Evolutionary conservation across 2,113 vertebrate genomes (phyloP).

Genomic region (Dicrurus megarhynchus): DNA sequence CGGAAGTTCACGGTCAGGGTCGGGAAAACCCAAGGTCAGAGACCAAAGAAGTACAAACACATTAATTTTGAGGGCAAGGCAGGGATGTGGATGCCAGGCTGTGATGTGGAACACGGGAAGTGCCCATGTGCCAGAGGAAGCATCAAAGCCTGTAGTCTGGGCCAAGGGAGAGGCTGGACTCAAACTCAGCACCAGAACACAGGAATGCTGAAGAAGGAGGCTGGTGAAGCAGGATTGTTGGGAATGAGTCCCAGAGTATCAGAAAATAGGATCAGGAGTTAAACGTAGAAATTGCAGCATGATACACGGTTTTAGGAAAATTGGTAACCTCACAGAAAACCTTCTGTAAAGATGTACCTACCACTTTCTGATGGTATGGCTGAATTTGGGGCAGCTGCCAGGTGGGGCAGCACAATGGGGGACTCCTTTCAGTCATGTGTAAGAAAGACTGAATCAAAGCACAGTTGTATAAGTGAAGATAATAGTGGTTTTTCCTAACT

Average conservation of each 20-base stretch:
- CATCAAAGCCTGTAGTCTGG: not conserved
- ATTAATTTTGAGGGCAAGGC: not conserved
- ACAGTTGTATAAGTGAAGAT: not conserved
- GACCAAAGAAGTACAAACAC: not conserved
- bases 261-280: not conserved
- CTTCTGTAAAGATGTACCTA: accelerated
- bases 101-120: not conserved
- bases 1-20: not conserved
- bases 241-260: not conserved
- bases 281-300: not conserved
- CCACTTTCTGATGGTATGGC: not conserved
- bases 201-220: not conserved
- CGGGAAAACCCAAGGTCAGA: not conserved
- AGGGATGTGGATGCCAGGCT: not conserved
- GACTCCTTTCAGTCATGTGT: not conserved
- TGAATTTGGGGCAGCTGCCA: not conserved
- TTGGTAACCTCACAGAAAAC: not conserved
- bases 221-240: not conserved
- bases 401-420: not conserved
- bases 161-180: not conserved
- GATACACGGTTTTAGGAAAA: not conserved
- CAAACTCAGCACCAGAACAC: accelerated
- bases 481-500: not conserved
- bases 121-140: not conserved
- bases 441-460: not conserved